These are phyloP conservation scores for Trachelus tabidus DNA, from an alignment of 2,888 invertebrate species.

Conservation along the genomic window DNA sequence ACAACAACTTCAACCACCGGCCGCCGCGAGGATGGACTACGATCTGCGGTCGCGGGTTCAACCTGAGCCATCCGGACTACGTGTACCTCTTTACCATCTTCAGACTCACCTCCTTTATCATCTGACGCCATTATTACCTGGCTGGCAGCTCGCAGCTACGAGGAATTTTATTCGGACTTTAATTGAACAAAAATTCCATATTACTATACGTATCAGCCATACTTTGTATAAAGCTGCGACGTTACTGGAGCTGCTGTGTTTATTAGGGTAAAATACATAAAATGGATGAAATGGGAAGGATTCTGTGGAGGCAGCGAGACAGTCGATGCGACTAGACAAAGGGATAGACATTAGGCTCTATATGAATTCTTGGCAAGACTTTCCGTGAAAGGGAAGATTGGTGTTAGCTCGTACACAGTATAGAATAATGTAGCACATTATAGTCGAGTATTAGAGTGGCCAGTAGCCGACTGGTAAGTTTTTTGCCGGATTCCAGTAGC, in stretches of 20 bases:
- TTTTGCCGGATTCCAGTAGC: slow-evolving; percentile 63
- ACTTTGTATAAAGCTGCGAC: not conserved
- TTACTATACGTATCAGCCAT: not conserved
- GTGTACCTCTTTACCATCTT: slow-evolving; percentile 53
- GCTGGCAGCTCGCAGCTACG: not conserved
- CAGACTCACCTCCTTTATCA: not conserved
- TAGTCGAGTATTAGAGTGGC: slow-evolving; percentile 57
- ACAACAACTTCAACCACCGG: slow-evolving; percentile 58
- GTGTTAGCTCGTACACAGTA: slow-evolving; percentile 41
- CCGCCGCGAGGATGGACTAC: slow-evolving; percentile 25
- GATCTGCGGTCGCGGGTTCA: slow-evolving; percentile 47
- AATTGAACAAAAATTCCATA: not conserved
- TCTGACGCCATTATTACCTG: not conserved
- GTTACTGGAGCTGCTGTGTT: not conserved
- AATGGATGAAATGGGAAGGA: not conserved
- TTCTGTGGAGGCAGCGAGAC: not conserved
- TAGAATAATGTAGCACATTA: slow-evolving; percentile 56
- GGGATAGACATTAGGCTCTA: not conserved
- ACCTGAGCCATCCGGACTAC: slow-evolving; percentile 34
- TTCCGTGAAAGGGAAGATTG: not conserved
- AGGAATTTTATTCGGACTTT: not conserved
- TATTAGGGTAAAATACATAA: not conserved
- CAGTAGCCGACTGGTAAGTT: slow-evolving; percentile 59
- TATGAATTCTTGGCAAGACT: not conserved
- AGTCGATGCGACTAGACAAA: not conserved